Evolutionary conservation across 2,113 vertebrate genomes (phyloP).

Genomic region (Vanacampus margaritifer): DNA sequence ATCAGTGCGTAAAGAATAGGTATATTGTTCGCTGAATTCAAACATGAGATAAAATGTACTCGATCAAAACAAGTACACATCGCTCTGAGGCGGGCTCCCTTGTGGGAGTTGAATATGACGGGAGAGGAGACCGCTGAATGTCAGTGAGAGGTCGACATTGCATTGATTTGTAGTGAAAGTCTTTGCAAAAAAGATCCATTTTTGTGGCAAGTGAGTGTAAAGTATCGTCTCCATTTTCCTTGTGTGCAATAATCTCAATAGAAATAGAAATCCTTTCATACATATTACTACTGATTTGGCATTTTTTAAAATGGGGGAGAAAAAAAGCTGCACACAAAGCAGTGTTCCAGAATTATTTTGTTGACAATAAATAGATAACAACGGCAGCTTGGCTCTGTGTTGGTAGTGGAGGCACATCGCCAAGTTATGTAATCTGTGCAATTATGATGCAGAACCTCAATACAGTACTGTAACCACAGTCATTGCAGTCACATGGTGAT

Average conservation of each 20-base stretch:
- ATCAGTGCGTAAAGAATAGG: constrained; percentile 39
- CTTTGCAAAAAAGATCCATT: constrained; percentile 25
- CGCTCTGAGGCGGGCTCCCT: constrained; percentile 12
- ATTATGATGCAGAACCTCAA: not conserved
- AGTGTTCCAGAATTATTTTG: not conserved
- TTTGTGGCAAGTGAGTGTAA: not conserved
- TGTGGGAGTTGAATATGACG: constrained; percentile 25
- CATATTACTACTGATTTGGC: not conserved
- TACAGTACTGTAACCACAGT: not conserved
- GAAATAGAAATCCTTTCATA: not conserved
- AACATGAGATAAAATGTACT: constrained; percentile 15
- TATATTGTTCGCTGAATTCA: constrained; percentile 31
- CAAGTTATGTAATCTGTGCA: constrained; percentile 7
- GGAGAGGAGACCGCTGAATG: constrained; percentile 12
- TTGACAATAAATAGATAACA: not conserved
- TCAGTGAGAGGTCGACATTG: constrained; percentile 22
- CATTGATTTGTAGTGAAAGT: constrained; percentile 17
- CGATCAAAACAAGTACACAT: constrained; percentile 18
- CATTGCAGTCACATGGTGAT: not conserved
- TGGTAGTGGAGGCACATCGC: not conserved
- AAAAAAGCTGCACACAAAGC: not conserved
- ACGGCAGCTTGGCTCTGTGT: not conserved
- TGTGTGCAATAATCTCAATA: not conserved
- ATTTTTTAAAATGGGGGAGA: not conserved
- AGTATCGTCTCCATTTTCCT: not conserved